These are phyloP conservation scores for Chloroceryle aenea DNA, from an alignment of 2,113 vertebrate genomes.

Conservation along the genomic window DNA sequence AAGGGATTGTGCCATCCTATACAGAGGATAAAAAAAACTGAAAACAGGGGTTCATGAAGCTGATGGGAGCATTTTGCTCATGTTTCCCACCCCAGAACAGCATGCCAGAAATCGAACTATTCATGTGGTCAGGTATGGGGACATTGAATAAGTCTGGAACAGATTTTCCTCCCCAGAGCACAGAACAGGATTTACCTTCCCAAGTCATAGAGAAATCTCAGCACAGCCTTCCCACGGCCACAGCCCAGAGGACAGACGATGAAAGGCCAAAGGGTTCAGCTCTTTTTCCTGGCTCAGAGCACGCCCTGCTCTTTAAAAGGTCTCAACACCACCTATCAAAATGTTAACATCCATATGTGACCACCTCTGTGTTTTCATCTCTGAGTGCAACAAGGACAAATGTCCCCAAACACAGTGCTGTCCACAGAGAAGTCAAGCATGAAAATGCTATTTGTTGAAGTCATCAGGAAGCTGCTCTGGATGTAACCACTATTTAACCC, in stretches of 20 bases:
- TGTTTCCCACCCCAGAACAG: neutral
- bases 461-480: neutral
- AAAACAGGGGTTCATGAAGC: neutral
- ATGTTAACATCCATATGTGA: rapidly evolving
- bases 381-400: neutral
- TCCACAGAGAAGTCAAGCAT: neutral
- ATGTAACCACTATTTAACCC: neutral
- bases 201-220: neutral
- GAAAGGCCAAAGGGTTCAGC: rapidly evolving
- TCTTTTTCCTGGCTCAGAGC: neutral
- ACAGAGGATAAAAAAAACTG: neutral
- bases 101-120: neutral
- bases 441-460: neutral
- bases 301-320: neutral
- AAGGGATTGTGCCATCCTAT: neutral
- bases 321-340: neutral
- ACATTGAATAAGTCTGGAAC: neutral
- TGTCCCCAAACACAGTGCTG: neutral
- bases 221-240: rapidly evolving
- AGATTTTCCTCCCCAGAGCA: neutral
- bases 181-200: neutral
- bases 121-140: rapidly evolving
- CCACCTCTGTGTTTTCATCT: rapidly evolving
- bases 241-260: rapidly evolving
- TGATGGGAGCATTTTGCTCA: neutral